Conservation (phyloP, 2,113 vertebrate genomes). For the Ammospiza nelsoni region DNA sequence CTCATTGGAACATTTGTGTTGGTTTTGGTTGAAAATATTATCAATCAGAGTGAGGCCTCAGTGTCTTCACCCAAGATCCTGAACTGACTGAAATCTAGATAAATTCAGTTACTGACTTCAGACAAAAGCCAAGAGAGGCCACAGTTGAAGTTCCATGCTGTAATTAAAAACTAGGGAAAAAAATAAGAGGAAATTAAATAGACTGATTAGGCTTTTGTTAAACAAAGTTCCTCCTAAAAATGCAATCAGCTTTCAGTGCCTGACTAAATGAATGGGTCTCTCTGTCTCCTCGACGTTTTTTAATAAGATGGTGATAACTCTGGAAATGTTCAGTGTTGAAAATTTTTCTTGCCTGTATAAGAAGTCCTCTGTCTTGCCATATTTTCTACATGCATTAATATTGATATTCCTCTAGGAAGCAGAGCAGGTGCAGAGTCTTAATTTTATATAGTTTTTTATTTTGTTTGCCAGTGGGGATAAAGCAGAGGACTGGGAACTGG, state of each 20-base stretch:
- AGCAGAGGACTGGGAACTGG: not conserved
- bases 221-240: conserved; percentile 27
- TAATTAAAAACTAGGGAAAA: conserved; percentile 9
- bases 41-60: not conserved
- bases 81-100: not conserved
- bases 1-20: not conserved
- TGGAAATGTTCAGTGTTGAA: conserved; percentile 29
- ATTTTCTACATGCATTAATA: conserved; percentile 21
- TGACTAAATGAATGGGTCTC: conserved; percentile 24
- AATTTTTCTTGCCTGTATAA: conserved; percentile 6
- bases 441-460: conserved; percentile 39
- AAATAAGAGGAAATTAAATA: not conserved
- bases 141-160: not conserved
- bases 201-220: conserved; percentile 18
- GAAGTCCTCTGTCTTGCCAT: conserved; percentile 7
- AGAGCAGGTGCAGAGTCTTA: conserved; percentile 52
- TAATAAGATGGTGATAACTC: conserved; percentile 42
- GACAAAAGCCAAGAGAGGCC: not conserved
- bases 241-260: conserved; percentile 4
- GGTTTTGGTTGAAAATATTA: not conserved
- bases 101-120: not conserved
- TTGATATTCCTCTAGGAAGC: conserved; percentile 26
- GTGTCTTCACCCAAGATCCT: not conserved
- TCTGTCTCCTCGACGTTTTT: conserved; percentile 19
- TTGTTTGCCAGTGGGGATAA: conserved; percentile 25